These are phyloP conservation scores for Engystomops pustulosus DNA, from an alignment of 2,113 vertebrate species.

Conservation along the genomic window DNA sequence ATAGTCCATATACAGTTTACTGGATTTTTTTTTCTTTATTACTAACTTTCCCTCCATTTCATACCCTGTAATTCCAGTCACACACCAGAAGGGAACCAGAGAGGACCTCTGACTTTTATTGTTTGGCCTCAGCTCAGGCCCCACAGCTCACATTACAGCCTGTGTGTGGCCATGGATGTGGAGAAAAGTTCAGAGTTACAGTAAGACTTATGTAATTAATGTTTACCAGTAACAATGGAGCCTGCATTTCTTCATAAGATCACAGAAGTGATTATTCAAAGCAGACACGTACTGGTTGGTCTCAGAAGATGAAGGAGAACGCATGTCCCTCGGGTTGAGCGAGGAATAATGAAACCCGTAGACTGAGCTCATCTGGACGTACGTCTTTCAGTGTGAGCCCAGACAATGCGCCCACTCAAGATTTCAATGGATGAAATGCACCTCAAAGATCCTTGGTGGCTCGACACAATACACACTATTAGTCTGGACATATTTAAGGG, in stretches of 20 bases:
- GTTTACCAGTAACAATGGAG: constrained; percentile 1
- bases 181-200: not conserved
- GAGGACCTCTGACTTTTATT: not conserved
- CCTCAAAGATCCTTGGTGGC: not conserved
- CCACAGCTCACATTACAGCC: not conserved
- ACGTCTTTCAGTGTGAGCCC: not conserved
- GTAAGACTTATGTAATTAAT: constrained; percentile 19
- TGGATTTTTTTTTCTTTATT: too few relatives aligned
- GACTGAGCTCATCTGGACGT: not conserved
- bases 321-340: not conserved
- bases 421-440: not conserved
- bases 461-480: not conserved
- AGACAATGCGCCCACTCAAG: too few relatives aligned
- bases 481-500: not conserved
- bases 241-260: constrained; percentile 18
- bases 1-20: too few relatives aligned
- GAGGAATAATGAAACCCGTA: not conserved
- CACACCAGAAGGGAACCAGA: not conserved
- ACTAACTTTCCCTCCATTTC: not conserved
- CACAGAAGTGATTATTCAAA: not conserved
- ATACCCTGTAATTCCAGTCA: not conserved
- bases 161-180: constrained; percentile 19
- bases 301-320: constrained; percentile 26
- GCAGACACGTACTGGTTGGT: constrained; percentile 29
- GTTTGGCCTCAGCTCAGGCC: not conserved